phyloP scores from a whole-genome alignment of 2,888 invertebrate species.

The Brachyptera risi region DNA sequence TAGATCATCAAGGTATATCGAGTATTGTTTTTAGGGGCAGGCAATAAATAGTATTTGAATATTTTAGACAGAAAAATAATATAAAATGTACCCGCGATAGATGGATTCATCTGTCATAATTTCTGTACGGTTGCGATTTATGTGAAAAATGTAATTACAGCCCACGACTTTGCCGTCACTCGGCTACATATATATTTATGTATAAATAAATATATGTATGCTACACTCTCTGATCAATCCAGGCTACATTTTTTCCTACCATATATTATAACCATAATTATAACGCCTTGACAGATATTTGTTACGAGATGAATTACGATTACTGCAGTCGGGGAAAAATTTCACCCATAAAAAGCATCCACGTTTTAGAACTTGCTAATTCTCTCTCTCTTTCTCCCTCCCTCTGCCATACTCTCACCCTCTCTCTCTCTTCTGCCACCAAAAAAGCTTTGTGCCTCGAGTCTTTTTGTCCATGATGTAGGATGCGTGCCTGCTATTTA shows the following conservation, averaged over 20 bases:
- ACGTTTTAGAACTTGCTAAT: conserved; percentile 8
- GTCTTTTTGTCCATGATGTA: too few relatives aligned
- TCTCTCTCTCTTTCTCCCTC: not conserved
- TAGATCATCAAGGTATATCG: not conserved
- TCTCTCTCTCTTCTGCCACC: too few relatives aligned
- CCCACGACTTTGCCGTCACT: conserved; percentile 7
- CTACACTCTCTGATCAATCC: conserved; percentile 9
- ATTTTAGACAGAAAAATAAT: not conserved
- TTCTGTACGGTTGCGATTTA: conserved; percentile 26
- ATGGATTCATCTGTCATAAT: conserved; percentile 31
- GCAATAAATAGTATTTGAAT: not conserved
- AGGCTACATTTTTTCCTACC: conserved; percentile 5
- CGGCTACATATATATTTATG: not conserved
- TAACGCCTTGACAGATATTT: conserved; percentile 31
- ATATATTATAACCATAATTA: conserved; percentile 30
- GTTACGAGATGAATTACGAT: conserved; percentile 30
- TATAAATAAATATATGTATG: not conserved
- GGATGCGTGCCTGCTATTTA: not conserved
- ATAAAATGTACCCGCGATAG: not conserved
- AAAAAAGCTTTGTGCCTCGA: too few relatives aligned
- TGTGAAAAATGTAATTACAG: conserved; percentile 30
- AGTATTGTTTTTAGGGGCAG: not conserved
- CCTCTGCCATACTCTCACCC: too few relatives aligned
- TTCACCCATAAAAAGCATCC: conserved; percentile 16
- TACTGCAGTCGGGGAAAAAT: conserved; percentile 25